Evolutionary conservation across 2,888 invertebrate genomes (phyloP).

Genomic region (Drosophila eohydei): DNA sequence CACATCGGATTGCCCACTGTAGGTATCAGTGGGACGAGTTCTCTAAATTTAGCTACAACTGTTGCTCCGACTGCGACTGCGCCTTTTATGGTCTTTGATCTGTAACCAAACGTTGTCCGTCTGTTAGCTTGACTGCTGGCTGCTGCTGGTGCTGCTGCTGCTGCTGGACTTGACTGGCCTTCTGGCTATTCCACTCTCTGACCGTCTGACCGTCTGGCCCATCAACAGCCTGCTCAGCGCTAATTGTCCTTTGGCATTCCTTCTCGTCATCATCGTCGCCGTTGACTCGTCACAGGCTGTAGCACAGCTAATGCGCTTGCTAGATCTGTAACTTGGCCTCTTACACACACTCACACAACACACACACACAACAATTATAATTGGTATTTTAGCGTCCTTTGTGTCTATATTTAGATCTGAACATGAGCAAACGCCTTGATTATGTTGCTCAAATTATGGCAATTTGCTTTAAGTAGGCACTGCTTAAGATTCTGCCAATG

Average conservation of each 20-base stretch:
- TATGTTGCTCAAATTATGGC: constrained; percentile 74
- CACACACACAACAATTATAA: constrained; percentile 58
- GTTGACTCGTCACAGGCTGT: constrained; percentile 20
- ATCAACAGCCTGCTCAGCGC: constrained; percentile 57
- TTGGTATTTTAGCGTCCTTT: constrained; percentile 75
- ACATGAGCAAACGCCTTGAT: constrained; percentile 62
- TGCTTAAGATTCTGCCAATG: constrained; percentile 25
- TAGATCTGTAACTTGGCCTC: constrained; percentile 46
- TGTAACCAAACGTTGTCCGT: constrained; percentile 46
- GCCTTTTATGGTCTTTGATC: constrained; percentile 76
- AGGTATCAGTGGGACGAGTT: constrained; percentile 37
- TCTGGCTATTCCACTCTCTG: constrained; percentile 5
- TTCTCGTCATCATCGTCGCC: constrained; percentile 60
- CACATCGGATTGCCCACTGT: constrained; percentile 5
- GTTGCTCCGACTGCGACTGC: constrained; percentile 52
- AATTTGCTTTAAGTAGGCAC: constrained; percentile 70
- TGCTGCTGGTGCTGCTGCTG: background rate
- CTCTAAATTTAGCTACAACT: constrained; percentile 76
- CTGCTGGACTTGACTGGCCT: background rate
- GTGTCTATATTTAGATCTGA: constrained; percentile 70
- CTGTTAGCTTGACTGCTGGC: constrained; percentile 5
- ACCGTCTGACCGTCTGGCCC: constrained; percentile 9
- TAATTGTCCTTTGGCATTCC: constrained; percentile 79
- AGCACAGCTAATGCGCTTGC: constrained; percentile 54
- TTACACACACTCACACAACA: constrained; percentile 16